A percentile compares a stretch with the other conserved stretches of the same genome.
Conservation (phyloP, 2,888 invertebrate species). For the Pterobdella sp. region DNA sequence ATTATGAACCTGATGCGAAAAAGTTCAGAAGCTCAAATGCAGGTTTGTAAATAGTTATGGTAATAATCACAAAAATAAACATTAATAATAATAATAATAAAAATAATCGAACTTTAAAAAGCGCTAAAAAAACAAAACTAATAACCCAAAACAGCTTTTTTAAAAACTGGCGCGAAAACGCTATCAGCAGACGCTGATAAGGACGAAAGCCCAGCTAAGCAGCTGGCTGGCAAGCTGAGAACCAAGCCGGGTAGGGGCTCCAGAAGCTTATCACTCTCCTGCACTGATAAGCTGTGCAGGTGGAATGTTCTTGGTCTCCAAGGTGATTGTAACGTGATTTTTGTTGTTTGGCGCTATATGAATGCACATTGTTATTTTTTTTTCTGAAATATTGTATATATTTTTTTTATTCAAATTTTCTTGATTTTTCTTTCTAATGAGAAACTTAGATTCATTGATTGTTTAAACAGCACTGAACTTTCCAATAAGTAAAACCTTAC, state of each 20-base stretch:
- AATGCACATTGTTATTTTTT: no score
- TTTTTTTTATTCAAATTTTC: no score
- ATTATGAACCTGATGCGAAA: neutral
- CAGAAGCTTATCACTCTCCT: constrained; percentile 77
- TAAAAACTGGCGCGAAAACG: neutral
- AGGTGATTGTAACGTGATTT: no score
- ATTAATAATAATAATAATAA: neutral
- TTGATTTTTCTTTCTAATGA: no score
- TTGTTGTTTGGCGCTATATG: no score
- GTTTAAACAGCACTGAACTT: no score
- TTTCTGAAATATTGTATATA: no score
- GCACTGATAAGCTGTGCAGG: constrained; percentile 84
- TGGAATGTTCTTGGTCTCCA: constrained; percentile 79
- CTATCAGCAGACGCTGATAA: neutral
- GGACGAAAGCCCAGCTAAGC: constrained; percentile 45
- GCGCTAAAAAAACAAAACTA: neutral
- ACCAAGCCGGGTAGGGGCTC: constrained; percentile 86
- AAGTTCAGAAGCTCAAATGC: neutral
- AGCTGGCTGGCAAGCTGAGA: constrained; percentile 64
- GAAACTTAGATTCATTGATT: no score
- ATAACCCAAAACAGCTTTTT: neutral
- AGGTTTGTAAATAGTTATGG: neutral
- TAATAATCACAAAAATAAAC: neutral
- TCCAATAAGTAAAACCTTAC: no score
- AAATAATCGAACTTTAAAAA: neutral